phyloP scores from a whole-genome alignment of 1,140 invertebrate genomes.

The Helicoverpa armigera region DNA sequence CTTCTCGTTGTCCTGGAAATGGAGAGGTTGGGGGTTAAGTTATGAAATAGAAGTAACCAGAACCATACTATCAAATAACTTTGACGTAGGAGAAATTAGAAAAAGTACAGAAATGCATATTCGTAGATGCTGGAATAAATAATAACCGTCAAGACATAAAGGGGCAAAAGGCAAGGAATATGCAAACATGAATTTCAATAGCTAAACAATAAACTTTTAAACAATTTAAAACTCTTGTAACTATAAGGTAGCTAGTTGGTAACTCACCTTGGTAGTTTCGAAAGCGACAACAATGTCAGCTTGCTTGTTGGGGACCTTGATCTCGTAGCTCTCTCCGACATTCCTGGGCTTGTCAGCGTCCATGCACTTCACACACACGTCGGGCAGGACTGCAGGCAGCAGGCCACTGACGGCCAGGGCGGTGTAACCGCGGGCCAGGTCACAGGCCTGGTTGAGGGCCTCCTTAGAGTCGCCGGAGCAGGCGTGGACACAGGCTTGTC shows the following conservation, averaged over 20 bases:
- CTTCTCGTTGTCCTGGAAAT: constrained; percentile 76
- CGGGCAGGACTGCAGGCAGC: constrained; percentile 87
- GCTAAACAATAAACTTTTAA: too few relatives aligned
- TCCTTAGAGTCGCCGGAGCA: constrained; percentile 71
- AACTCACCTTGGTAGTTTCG: constrained; percentile 87
- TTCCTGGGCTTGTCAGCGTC: constrained; percentile 85
- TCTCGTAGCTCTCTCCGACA: constrained; percentile 88
- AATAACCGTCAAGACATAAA: too few relatives aligned
- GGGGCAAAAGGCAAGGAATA: too few relatives aligned
- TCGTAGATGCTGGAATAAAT: too few relatives aligned
- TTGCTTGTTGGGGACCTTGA: constrained; percentile 90
- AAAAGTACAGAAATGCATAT: not conserved
- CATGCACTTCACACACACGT: constrained; percentile 88
- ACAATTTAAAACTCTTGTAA: too few relatives aligned
- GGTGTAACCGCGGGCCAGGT: constrained; percentile 88
- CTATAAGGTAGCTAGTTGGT: too few relatives aligned
- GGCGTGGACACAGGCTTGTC: constrained; percentile 90
- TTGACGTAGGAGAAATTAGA: too few relatives aligned
- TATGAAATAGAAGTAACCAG: not conserved
- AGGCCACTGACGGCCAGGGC: constrained; percentile 86
- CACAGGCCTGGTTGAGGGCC: constrained; percentile 86
- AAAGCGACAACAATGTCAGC: constrained; percentile 92
- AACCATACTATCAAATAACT: too few relatives aligned
- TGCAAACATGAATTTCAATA: too few relatives aligned
- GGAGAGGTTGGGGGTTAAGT: not conserved